Base-by-base conservation (phyloP, 2,888 invertebrate species). In the Scaptomyza polygonia region DNA sequence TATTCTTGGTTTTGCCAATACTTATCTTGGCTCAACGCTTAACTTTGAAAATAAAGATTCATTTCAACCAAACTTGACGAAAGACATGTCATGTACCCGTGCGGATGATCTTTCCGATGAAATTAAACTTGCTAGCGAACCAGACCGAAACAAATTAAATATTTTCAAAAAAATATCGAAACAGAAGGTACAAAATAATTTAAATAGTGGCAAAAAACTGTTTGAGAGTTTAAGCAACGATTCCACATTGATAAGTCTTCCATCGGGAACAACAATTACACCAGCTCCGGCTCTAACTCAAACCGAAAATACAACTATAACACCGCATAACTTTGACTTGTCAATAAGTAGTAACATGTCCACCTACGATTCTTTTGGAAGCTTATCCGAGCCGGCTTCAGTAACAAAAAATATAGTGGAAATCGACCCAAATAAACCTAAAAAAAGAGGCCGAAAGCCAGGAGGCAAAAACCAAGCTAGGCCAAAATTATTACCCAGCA, bases 141-240 rank as follows among this genome's bases (percentile, higher is more conserved):
- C 96, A 0, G 96, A 97, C 90, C 95, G 95, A 91, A 96, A 95
- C 91, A 97, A 97, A 90, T 92, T 96, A 40, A 97, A 96, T 92
- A 96, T 97, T 89, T 96, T 97, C 88, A 97, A 96, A 90, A 96
- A 96, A 92, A 96, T 97, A 90, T 95, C 96, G 66, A 94, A 90
- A 29, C 89, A 86, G 39, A 89, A 89, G 58, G 59, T 66, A 2
- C 75, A 78, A 9, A 77, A 48, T 5, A 12, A 64, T 7, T 5
- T 64, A 30, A 53, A 65, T 64, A 3, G 73, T 5, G 12, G 67
- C 18, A 44, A 73, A 11, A 63, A 54, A 48, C 25, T 66, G 0
- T 77, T 71, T 32, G 63, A 53, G 4, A 68, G 36, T 45, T 5
- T 49, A 5, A 21, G 40, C 6, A 32, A 43, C 8, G 52, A 39